Evolutionary conservation across 2,888 invertebrate genomes (phyloP).

Genomic region (Alcis repandata): DNA sequence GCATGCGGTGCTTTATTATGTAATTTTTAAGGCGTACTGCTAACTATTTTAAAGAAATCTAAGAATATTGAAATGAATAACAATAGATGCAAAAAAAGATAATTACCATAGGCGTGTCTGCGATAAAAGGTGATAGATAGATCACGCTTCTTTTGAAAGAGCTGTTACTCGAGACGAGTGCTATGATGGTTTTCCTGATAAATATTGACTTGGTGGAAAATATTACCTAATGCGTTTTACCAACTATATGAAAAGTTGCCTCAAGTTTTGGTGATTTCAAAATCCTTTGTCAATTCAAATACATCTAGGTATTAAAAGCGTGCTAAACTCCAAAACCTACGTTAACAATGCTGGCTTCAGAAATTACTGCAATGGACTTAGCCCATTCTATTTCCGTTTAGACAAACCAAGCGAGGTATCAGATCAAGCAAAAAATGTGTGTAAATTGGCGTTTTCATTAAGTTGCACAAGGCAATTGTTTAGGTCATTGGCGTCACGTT

Average conservation of each 20-base stretch:
- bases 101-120: background rate
- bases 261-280: background rate
- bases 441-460: slow-evolving; percentile 54
- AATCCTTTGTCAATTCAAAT: background rate
- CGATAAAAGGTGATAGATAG: background rate
- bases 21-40: too few species aligned
- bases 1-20: too few species aligned
- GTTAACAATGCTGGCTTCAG: background rate
- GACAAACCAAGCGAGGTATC: slow-evolving; percentile 16
- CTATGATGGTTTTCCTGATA: background rate
- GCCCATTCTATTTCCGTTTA: slow-evolving; percentile 21
- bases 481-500: slow-evolving; percentile 49
- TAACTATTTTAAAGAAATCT: background rate
- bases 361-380: background rate
- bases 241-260: background rate
- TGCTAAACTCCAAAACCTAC: background rate
- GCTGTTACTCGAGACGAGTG: background rate
- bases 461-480: slow-evolving; percentile 51
- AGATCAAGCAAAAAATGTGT: slow-evolving; percentile 48
- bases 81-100: too few species aligned
- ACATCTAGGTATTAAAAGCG: background rate
- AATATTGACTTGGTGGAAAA: background rate
- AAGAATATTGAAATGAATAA: too few species aligned
- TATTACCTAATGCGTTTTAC: background rate
- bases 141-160: background rate